Evolutionary conservation across 1,140 invertebrate species (phyloP).

Genomic region (Lysiphlebus fabarum): DNA sequence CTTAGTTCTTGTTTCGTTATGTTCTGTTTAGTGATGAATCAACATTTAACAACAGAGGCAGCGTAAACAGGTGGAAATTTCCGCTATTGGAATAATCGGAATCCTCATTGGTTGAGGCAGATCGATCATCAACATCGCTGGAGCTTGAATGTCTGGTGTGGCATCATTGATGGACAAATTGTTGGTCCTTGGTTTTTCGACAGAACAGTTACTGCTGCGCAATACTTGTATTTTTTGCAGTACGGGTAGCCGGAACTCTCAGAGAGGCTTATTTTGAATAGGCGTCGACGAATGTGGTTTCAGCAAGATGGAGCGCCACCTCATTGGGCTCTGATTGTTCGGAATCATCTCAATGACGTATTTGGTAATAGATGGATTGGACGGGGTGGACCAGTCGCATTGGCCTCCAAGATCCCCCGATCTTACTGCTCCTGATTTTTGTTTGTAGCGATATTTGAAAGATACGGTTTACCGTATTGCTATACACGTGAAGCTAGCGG

Average conservation of each 20-base stretch:
- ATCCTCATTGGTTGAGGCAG: slow-evolving; percentile 13
- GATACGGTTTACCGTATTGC: no score
- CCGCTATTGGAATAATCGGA: slow-evolving; percentile 16
- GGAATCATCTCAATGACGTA: no score
- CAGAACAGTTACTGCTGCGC: slow-evolving; percentile 15
- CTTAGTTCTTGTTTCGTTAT: no score
- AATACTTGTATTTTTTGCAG: slow-evolving; percentile 25
- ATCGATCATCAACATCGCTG: slow-evolving; percentile 26
- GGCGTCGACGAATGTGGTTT: slow-evolving; percentile 30
- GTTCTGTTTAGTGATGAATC: neutral
- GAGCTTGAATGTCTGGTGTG: slow-evolving; percentile 30
- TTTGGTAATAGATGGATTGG: no score
- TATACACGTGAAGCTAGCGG: no score
- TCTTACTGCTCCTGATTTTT: no score
- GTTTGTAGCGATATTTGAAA: no score
- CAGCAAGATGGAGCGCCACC: slow-evolving; percentile 37
- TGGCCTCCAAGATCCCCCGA: no score
- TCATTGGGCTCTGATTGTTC: no score
- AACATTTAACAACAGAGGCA: neutral
- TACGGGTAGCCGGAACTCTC: slow-evolving; percentile 27
- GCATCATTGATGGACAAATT: slow-evolving; percentile 25
- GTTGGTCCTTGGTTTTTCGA: slow-evolving; percentile 30
- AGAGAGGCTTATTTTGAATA: slow-evolving; percentile 25
- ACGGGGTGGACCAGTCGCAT: no score
- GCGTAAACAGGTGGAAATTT: slow-evolving; percentile 22